Evolutionary conservation across 1,140 invertebrate genomes (phyloP).

Genomic region (Lerema accius): DNA sequence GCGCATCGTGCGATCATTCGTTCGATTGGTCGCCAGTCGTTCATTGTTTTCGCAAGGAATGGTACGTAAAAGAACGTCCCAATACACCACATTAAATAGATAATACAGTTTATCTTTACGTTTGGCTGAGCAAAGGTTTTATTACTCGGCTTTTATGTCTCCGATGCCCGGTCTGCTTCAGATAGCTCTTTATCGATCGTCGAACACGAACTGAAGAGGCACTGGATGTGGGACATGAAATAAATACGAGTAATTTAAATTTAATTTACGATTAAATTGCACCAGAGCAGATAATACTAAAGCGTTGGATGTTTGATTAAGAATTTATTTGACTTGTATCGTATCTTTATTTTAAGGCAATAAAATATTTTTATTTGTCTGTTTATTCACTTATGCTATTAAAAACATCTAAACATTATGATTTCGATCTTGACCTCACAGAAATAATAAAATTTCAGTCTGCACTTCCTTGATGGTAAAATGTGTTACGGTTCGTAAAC

Average conservation of each 20-base stretch:
- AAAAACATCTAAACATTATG: too few relatives aligned
- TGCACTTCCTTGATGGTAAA: background rate
- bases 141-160: slow-evolving; percentile 32
- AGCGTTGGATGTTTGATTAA: background rate
- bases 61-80: slow-evolving; percentile 25
- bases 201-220: slow-evolving; percentile 23
- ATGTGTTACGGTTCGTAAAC: background rate
- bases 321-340: background rate
- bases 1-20: slow-evolving; percentile 31
- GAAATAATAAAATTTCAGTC: too few relatives aligned
- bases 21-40: slow-evolving; percentile 17
- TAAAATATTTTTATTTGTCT: too few relatives aligned
- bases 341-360: background rate
- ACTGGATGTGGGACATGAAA: slow-evolving; percentile 14
- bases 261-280: slow-evolving; percentile 16
- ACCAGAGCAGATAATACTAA: background rate
- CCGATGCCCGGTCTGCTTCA: slow-evolving; percentile 27
- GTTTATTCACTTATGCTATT: too few relatives aligned
- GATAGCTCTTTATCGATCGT: slow-evolving; percentile 29
- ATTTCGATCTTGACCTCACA: too few relatives aligned
- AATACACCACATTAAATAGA: slow-evolving; percentile 40
- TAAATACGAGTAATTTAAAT: slow-evolving; percentile 23
- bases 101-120: slow-evolving; percentile 40
- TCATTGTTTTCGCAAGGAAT: slow-evolving; percentile 16
- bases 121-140: slow-evolving; percentile 39